Evolutionary conservation across 2,113 vertebrate genomes (phyloP).

Genomic region (Reinhardtius hippoglossoides): DNA sequence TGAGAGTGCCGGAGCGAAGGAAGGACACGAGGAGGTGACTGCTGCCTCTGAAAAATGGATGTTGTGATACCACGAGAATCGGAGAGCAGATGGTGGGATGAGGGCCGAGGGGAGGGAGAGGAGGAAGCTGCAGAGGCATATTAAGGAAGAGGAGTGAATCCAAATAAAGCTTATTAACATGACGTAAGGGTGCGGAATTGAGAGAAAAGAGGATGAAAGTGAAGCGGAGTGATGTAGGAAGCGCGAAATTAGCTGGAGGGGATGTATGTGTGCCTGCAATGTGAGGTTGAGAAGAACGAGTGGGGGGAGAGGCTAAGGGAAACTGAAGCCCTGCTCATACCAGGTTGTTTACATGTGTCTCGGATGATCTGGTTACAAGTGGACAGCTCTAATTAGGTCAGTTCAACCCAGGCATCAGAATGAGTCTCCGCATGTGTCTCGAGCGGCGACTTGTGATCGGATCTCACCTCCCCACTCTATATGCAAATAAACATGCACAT

Average conservation of each 20-base stretch:
- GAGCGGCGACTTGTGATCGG: not conserved
- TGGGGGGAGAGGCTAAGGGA: not conserved
- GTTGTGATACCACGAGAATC: not conserved
- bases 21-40: not conserved
- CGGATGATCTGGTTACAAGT: not conserved
- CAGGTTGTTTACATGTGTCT: not conserved
- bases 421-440: not conserved
- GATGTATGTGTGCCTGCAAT: not conserved
- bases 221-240: not conserved
- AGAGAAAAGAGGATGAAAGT: not conserved
- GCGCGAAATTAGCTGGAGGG: constrained; percentile 10
- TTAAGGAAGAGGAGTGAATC: not conserved
- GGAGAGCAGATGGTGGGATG: constrained; percentile 44
- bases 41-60: constrained; percentile 24
- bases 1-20: not conserved
- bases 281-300: not conserved
- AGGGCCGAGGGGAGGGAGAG: not conserved
- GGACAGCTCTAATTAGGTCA: not conserved
- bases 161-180: constrained; percentile 24
- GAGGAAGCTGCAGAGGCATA: not conserved
- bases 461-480: not conserved
- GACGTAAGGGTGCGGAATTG: not conserved
- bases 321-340: not conserved
- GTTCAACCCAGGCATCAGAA: not conserved
- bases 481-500: not conserved